Evolutionary conservation across 2,888 invertebrate genomes (phyloP), one percentile per base, ranked within the genome.

Genomic region (Cephus pygmeus): DNA sequence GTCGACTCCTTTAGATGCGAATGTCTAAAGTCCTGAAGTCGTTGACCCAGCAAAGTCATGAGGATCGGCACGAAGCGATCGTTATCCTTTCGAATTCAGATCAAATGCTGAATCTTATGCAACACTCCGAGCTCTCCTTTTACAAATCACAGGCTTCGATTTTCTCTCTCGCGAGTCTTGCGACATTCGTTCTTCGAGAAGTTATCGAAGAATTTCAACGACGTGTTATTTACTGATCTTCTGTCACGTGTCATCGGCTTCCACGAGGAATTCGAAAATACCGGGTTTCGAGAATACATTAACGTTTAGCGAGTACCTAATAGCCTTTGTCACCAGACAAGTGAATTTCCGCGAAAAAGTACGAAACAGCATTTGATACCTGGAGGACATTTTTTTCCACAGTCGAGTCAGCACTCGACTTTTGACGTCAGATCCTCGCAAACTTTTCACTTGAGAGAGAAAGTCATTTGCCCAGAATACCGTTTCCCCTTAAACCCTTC

Each of bases 1-100:
- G 56, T 23, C 56, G 9, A 56, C 56, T 56, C 56, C 1, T 56
- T 23, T 23, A 56, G 9, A 56, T 23, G 23, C 56, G 6, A 56
- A 23, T 23, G 23, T 56, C 23, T 56, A 56, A 56, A 56, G 23
- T 56, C 56, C 56, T 23, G 56, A 82, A 87, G 87, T 87, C 88
- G 84, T 87, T 88, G 88, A 88, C 87, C 87, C 84, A 83, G 81
- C 83, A 82, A 83, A 86, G 56, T 56, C 56, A 56, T 56, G 23
- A 56, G 56, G 56, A 56, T 56, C 23, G 56, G 9, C 23, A 23
- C 56, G 56, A 23, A 56, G 23, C 56, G 23, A 56, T 56, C 56
- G 56, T 56, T 2, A 23, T 56, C 56, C 56, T 56, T 56, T 56
- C 56, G 23, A 56, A 23, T 56, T 23, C 23, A 56, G 23, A 56